Conservation (phyloP, 2,888 invertebrate species). For the Sicus ferrugineus region DNA sequence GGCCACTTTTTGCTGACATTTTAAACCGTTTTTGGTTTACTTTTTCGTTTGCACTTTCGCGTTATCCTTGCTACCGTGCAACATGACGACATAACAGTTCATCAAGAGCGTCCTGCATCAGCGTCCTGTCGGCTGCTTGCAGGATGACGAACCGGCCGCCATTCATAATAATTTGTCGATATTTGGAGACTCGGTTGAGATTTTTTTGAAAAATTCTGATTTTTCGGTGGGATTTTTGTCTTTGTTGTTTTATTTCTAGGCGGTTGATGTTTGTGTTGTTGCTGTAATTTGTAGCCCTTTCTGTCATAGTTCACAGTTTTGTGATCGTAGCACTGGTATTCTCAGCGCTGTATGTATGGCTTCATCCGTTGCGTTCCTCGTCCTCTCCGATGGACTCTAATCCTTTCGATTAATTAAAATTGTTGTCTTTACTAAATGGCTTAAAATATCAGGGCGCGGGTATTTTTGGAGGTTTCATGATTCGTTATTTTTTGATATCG, state of each 20-base stretch:
- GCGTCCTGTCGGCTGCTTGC: background rate
- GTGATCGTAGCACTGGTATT: background rate
- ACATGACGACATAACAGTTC: slow-evolving; percentile 31
- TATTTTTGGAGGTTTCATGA: background rate
- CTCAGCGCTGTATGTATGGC: background rate
- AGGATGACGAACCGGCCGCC: too few species aligned
- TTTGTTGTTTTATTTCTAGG: background rate
- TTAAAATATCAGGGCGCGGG: slow-evolving; percentile 38
- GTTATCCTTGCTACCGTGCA: too few species aligned
- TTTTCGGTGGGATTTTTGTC: background rate
- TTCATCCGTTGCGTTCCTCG: slow-evolving; percentile 8
- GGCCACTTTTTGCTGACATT: slow-evolving; percentile 20
- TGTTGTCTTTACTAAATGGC: slow-evolving; percentile 57
- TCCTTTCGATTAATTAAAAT: slow-evolving; percentile 58
- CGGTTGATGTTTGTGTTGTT: slow-evolving; percentile 2
- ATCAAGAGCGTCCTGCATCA: slow-evolving; percentile 5
- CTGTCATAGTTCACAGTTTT: slow-evolving; percentile 4
- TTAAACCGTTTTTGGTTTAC: slow-evolving; percentile 10
- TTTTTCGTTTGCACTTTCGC: background rate
- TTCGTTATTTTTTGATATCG: background rate
- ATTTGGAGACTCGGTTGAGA: background rate
- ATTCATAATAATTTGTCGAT: slow-evolving; percentile 25
- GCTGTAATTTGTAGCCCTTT: background rate
- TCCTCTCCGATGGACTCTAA: slow-evolving; percentile 11
- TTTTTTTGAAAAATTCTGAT: background rate